phyloP scores from a whole-genome alignment of 1,140 invertebrate species.

The Drosophila burlai region DNA sequence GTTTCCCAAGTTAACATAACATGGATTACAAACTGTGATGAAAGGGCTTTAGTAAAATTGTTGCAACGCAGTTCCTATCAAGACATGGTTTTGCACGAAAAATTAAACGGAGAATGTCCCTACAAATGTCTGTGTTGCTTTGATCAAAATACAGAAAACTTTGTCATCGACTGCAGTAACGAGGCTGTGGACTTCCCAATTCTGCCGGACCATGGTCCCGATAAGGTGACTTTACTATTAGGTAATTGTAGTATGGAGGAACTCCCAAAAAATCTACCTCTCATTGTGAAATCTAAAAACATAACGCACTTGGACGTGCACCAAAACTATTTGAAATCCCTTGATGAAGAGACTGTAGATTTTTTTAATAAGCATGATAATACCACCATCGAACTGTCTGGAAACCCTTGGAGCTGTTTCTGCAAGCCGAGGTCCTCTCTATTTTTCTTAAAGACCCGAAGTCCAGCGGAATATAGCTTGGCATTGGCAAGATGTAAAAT shows the following conservation, averaged over 20 bases:
- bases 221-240: not conserved
- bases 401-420: not conserved
- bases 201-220: not conserved
- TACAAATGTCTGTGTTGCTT: not conserved
- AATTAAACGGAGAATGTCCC: not conserved
- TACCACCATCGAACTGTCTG: not conserved
- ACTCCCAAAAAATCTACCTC: not conserved
- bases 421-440: conserved; percentile 4
- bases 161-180: not conserved
- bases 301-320: not conserved
- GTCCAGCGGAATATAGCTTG: not conserved
- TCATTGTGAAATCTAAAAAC: not conserved
- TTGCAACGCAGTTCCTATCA: no score
- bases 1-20: fast-evolving
- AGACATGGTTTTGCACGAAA: no score
- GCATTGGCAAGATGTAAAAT: conserved; percentile 2
- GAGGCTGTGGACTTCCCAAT: not conserved
- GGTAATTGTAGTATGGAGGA: not conserved
- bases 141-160: not conserved
- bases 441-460: not conserved
- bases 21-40: not conserved
- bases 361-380: not conserved
- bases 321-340: not conserved
- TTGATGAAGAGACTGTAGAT: not conserved
- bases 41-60: no score